Base-by-base conservation (phyloP, 2,888 invertebrate species). In the Heliconius aoede region DNA sequence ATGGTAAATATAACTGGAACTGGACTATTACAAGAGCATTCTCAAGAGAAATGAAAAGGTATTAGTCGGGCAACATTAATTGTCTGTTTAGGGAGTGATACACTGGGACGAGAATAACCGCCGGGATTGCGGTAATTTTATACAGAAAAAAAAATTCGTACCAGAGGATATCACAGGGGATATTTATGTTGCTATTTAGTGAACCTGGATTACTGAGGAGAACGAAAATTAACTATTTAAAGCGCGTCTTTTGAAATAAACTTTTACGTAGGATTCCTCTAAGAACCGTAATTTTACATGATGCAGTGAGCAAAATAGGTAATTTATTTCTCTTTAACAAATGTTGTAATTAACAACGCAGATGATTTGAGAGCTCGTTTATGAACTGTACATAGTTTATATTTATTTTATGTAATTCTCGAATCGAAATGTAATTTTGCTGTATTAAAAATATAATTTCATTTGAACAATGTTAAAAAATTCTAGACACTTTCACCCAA, bases 71-170 rank as follows among this genome's bases (percentile, higher is more conserved):
- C 64, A 78, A 77, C 72, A 78, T 80, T 82, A 81, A 81, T 80
- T 80, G 80, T 76, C 77, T 79, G 80, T 81, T 81, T 80, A 79
- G 79, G 79, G 80, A 78, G 78, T 79, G 82, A 81, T 78, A 82
- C 80, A 77, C 74, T 76, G 30, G 77, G 78, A 76, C 78, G 72
- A 75, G 80, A 81, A 80, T 80, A 80, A 78, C 80, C 76, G 32
- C 74, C 71, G 73, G 76, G 75, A 77, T 74, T 74, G 74, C 78
- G 72, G 62, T 62, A 78, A 79, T 80, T 80, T 73, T 64, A 62
- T 72, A 76, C 73, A 60, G 71, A 80, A 80, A 77, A 80, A 77
- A 76, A 76, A 72, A 76, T 78, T 78, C 76, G 64, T 79, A 73
- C 74, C 28, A 73, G 62, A 60, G 69, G 75, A 30, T 55, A n/a